Percentiles rank a stretch among this genome's conserved stretches.
These are phyloP conservation scores for Dipodomys ordii DNA, from an alignment of 2,113 vertebrate species.

Conservation along the genomic window DNA sequence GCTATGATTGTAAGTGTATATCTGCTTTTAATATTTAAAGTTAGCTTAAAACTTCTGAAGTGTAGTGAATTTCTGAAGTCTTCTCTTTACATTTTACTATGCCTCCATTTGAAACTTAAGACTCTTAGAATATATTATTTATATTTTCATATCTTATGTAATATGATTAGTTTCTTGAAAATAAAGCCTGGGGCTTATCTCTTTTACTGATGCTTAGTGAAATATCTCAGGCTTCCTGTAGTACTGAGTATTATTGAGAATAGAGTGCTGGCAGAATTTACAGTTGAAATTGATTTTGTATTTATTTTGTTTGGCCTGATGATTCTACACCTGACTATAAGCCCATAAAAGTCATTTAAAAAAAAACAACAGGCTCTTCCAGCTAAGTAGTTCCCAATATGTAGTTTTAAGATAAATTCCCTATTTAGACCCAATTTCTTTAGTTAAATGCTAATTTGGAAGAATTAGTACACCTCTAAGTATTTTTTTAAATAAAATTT, in stretches of 20 bases:
- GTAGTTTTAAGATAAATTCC: background rate
- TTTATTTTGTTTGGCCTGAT: background rate
- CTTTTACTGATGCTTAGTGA: slow-evolving; percentile 6
- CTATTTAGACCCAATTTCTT: background rate
- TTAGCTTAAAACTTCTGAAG: background rate
- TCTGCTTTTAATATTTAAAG: background rate
- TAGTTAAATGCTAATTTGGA: background rate
- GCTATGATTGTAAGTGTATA: no score
- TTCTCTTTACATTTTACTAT: background rate
- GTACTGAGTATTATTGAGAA: background rate
- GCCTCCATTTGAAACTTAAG: slow-evolving; percentile 16
- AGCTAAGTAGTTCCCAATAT: background rate
- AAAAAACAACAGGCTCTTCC: background rate
- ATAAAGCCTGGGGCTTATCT: background rate
- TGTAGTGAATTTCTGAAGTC: background rate
- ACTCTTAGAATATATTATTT: slow-evolving; percentile 63
- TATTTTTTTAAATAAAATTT: slow-evolving; percentile 1
- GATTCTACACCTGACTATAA: background rate
- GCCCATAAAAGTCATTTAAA: background rate
- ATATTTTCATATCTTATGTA: slow-evolving; percentile 63
- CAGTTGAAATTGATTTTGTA: background rate
- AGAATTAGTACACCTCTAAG: background rate
- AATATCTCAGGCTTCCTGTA: background rate
- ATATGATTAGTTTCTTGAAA: slow-evolving; percentile 21
- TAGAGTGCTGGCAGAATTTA: background rate